These are phyloP conservation scores for Diploscapter pachys DNA, from an alignment of 1,140 invertebrate species.

Conservation along the genomic window DNA sequence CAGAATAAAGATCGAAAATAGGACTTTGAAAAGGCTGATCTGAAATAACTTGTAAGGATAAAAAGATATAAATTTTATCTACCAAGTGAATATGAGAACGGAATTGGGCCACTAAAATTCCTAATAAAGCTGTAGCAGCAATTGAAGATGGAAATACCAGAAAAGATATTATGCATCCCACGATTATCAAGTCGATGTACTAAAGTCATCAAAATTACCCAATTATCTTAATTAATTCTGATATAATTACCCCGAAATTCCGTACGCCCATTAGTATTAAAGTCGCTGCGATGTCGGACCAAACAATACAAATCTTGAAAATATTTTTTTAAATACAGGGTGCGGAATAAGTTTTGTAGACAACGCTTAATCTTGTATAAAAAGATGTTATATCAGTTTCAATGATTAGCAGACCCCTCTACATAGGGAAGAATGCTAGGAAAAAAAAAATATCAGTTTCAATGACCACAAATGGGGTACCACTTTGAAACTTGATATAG, in stretches of 20 bases:
- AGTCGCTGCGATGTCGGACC: slow-evolving; percentile 50
- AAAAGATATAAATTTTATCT: slow-evolving; percentile 12
- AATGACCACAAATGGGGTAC: no score
- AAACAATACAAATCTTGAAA: slow-evolving; percentile 42
- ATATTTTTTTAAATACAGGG: slow-evolving; percentile 10
- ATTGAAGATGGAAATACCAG: slow-evolving; percentile 46
- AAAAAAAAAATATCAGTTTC: neutral
- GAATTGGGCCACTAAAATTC: slow-evolving; percentile 45
- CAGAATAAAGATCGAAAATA: slow-evolving; percentile 46
- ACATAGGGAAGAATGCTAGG: no score
- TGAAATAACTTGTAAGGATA: slow-evolving; percentile 32
- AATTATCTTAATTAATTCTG: neutral
- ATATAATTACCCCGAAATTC: slow-evolving; percentile 34
- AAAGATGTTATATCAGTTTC: neutral
- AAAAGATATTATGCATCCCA: slow-evolving; percentile 18
- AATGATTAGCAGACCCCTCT: no score
- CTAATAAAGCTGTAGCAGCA: slow-evolving; percentile 39
- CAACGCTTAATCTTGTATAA: neutral
- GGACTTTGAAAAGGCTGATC: slow-evolving; percentile 44
- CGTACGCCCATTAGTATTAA: slow-evolving; percentile 48
- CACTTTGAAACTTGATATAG: no score
- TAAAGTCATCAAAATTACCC: neutral
- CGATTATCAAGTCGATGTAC: slow-evolving; percentile 35
- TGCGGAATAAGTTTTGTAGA: neutral
- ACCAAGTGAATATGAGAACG: slow-evolving; percentile 45